These are phyloP conservation scores for Brachionus calyciflorus DNA, from an alignment of 1,140 invertebrate genomes.

Conservation along the genomic window DNA sequence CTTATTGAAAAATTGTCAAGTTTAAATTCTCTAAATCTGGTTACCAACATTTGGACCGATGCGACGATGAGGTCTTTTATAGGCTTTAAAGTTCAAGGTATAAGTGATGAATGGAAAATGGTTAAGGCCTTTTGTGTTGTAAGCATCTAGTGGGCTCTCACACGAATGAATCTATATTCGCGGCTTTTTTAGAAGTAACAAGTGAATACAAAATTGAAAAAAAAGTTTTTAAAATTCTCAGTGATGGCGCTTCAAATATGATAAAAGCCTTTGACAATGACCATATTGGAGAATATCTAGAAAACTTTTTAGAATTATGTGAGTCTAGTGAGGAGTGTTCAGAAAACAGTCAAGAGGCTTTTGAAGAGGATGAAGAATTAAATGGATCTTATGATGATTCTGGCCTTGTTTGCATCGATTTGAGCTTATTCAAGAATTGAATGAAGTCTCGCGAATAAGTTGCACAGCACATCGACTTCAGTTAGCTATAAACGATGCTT, in stretches of 20 bases:
- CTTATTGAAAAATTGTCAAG: neutral
- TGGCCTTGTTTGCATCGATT: too few relatives aligned
- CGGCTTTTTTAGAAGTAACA: neutral
- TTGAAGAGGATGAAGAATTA: too few relatives aligned
- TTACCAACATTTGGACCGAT: neutral
- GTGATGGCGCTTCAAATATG: neutral
- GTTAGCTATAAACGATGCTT: too few relatives aligned
- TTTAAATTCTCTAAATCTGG: neutral
- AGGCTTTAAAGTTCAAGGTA: neutral
- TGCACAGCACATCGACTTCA: too few relatives aligned
- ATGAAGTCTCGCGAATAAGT: too few relatives aligned
- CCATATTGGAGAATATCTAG: neutral
- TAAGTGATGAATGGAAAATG: neutral
- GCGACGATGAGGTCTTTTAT: neutral
- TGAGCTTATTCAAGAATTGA: too few relatives aligned
- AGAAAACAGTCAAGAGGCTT: too few relatives aligned
- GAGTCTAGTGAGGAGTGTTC: neutral
- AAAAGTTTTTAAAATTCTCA: neutral
- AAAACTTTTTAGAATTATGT: neutral
- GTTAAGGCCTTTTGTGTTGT: too few relatives aligned
- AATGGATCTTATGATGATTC: too few relatives aligned
- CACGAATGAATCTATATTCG: neutral
- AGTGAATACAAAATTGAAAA: neutral
- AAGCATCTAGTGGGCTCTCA: neutral
- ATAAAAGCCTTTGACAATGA: slow-evolving; percentile 2